Evolutionary conservation across 2,113 vertebrate genomes (phyloP).

Genomic region (Gallinago undulata): DNA sequence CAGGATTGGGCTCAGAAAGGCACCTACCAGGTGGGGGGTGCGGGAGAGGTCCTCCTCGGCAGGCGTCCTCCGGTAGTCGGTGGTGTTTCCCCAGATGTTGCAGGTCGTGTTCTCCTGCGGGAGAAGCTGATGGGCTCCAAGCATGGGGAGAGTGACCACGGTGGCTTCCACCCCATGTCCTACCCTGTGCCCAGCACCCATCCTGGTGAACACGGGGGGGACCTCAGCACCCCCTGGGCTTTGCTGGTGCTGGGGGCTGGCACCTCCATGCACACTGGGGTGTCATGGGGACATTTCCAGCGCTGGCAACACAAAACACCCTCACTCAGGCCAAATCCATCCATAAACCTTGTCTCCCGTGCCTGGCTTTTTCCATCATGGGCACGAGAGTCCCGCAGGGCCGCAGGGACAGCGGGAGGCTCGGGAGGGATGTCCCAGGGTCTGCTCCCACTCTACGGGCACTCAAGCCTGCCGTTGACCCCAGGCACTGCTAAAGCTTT

Average conservation of each 20-base stretch:
- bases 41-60: constrained; percentile 79
- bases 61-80: constrained; percentile 63
- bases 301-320: not conserved
- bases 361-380: not conserved
- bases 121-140: not conserved
- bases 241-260: not conserved
- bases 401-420: not conserved
- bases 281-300: not conserved
- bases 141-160: accelerated
- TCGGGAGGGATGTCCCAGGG: accelerated
- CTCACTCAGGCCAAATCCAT: not conserved
- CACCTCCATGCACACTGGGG: not conserved
- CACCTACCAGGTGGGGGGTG: constrained; percentile 80
- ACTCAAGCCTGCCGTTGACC: accelerated
- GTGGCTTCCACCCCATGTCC: accelerated
- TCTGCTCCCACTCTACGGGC: accelerated
- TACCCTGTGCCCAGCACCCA: not conserved
- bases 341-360: accelerated
- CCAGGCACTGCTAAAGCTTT: not conserved
- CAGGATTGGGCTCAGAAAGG: not conserved
- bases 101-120: constrained; percentile 60
- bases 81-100: constrained; percentile 73
- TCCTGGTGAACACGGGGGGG: accelerated
- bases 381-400: accelerated
- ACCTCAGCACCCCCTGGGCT: accelerated